Evolutionary conservation across 1,140 invertebrate species (phyloP), one percentile per base, ranked within the genome.

Genomic region (Pseudomyrmex pallidus): DNA sequence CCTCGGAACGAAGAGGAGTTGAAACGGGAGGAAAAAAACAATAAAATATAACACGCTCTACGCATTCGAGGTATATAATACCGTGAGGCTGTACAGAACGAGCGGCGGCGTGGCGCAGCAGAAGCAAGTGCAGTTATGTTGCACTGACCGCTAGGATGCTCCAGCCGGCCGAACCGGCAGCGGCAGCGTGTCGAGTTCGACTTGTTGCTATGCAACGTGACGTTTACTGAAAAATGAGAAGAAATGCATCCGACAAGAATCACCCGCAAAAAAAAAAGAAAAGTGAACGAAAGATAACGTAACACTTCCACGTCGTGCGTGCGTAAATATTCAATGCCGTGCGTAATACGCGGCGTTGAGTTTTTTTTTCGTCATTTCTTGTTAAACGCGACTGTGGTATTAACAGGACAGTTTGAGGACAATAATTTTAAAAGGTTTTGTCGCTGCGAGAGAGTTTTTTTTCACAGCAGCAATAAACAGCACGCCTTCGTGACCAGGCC

Each of bases 71-170:
- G 72, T 83, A 48, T 62, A 84, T 62, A 56, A 66, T 20, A 61
- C 74, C 48, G 73, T 20, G 20, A 68, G 46, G 64, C 57, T 35
- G 20, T 44, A 20, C 48, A 56, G n/a, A n/a, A 35, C 35, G 35
- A 59, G 64, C 56, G 48, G 64, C 56, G 48, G 54, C 72, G 22
- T 10, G 52, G 5, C 59, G 20, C 48, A 20, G 20, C 87, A 84
- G 76, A 61, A 80, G 85, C 74, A 91, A 85, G 84, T 90, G 90
- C 90, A 91, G 91, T 90, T 91, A 91, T 91, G 90, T 91, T 91
- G 89, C 83, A 90, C 88, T 91, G 90, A 91, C 91, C 90, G 90
- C 90, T 88, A 88, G 74, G 83, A 90, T 83, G 85, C 54, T 73
- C 78, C 57, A 64, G 73, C 72, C 73, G 63, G 52, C 72, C 77